These are phyloP conservation scores for Atherinomorus stipes DNA, from an alignment of 2,113 vertebrate species.

Conservation along the genomic window DNA sequence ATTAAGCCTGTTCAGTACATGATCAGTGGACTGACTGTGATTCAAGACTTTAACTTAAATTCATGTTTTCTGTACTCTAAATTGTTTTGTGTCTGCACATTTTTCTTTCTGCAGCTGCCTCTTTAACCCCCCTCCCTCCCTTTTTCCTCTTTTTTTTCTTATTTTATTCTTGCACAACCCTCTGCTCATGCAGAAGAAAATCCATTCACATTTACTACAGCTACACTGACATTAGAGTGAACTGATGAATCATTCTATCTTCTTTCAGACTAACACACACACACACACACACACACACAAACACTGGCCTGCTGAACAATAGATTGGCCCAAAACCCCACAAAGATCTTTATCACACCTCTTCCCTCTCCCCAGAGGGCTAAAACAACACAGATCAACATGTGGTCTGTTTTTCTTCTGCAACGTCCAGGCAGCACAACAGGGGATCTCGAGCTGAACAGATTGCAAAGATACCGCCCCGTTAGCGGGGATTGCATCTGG, in stretches of 20 bases:
- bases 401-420: slow-evolving; percentile 70
- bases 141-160: not conserved
- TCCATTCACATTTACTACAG: slow-evolving; percentile 10
- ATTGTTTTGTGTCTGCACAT: not conserved
- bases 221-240: slow-evolving; percentile 12
- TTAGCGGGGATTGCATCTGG: slow-evolving; percentile 61
- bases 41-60: slow-evolving; percentile 35
- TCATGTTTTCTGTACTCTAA: slow-evolving; percentile 1
- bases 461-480: slow-evolving; percentile 62
- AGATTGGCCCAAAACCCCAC: slow-evolving; percentile 52
- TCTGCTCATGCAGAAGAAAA: not conserved
- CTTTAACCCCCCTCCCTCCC: not conserved
- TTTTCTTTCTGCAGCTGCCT: not conserved
- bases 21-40: slow-evolving; percentile 39
- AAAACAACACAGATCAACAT: slow-evolving; percentile 82
- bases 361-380: slow-evolving; percentile 77
- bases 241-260: slow-evolving; percentile 15
- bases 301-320: slow-evolving; percentile 48
- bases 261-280: slow-evolving; percentile 20
- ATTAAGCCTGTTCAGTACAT: not conserved
- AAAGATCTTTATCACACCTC: slow-evolving; percentile 79
- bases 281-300: slow-evolving; percentile 30
- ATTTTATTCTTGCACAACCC: slow-evolving; percentile 8
- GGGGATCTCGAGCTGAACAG: slow-evolving; percentile 69
- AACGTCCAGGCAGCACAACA: slow-evolving; percentile 55